These are phyloP conservation scores for Lynx canadensis DNA, from an alignment of 2,113 vertebrate genomes.

Conservation along the genomic window DNA sequence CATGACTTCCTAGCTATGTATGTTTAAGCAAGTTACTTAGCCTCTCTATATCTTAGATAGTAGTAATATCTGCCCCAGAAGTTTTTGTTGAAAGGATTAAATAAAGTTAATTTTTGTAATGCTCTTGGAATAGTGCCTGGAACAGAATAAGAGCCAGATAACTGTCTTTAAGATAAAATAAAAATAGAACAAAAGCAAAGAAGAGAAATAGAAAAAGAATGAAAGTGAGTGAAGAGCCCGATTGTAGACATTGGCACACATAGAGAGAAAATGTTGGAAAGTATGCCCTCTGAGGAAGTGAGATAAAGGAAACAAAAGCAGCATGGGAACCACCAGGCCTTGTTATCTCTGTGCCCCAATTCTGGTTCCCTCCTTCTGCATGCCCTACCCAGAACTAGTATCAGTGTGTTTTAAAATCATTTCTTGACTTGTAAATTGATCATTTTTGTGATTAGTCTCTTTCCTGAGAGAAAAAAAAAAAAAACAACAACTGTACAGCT, in stretches of 20 bases:
- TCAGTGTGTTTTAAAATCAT: not conserved
- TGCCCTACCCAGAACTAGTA: not conserved
- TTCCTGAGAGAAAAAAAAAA: not conserved
- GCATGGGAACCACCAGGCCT: not conserved
- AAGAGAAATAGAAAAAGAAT: not conserved
- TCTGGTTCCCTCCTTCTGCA: not conserved
- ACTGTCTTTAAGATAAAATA: not conserved
- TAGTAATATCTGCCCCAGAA: not conserved
- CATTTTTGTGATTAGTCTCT: not conserved
- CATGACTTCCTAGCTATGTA: not conserved
- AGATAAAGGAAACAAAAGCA: not conserved
- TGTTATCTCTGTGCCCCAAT: not conserved
- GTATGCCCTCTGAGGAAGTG: not conserved
- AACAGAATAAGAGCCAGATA: not conserved
- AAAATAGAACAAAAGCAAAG: constrained; percentile 28
- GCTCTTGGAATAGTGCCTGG: not conserved
- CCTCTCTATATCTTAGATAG: not conserved
- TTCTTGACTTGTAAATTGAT: not conserved
- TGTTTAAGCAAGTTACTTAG: not conserved
- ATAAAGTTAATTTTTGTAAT: not conserved
- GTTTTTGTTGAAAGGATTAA: constrained; percentile 7
- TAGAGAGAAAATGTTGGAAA: not conserved
- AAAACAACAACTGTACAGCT: not conserved
- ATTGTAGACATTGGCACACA: not conserved
- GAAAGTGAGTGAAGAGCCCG: not conserved